Conservation (phyloP, 2,797 vertebrate genomes). For the Pitangus sulphuratus region DNA sequence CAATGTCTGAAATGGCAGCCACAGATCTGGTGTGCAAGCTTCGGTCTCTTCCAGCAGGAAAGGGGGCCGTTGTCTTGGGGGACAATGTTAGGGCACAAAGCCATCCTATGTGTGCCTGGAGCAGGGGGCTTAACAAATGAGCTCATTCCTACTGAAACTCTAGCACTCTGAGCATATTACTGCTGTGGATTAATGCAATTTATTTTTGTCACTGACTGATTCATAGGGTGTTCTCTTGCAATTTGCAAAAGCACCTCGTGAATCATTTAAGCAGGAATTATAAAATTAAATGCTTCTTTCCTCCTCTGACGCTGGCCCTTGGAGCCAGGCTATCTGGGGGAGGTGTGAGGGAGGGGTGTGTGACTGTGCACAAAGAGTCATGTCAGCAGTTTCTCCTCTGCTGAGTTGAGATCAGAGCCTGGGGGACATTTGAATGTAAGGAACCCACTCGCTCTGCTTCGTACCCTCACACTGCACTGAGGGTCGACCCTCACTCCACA, state of each 20-base stretch:
- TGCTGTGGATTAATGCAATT: slow-evolving; percentile 44
- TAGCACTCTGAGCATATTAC: slow-evolving; percentile 25
- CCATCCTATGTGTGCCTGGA: neutral
- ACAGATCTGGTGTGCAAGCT: neutral
- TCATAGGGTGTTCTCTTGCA: slow-evolving; percentile 65
- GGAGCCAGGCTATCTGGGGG: slow-evolving; percentile 46
- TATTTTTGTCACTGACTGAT: slow-evolving; percentile 62
- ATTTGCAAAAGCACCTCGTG: slow-evolving; percentile 48
- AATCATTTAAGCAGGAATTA: slow-evolving; percentile 49
- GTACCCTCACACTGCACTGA: rapidly evolving
- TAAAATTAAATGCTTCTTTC: slow-evolving; percentile 42
- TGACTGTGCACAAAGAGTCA: neutral
- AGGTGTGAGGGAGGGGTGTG: slow-evolving; percentile 45
- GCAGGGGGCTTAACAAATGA: slow-evolving; percentile 30
- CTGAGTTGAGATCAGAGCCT: neutral
- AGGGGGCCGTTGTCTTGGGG: neutral
- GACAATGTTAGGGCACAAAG: slow-evolving; percentile 3
- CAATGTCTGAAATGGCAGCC: neutral
- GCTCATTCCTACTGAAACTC: slow-evolving; percentile 56
- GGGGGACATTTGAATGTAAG: neutral
- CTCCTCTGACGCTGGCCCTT: slow-evolving; percentile 16
- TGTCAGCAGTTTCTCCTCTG: slow-evolving; percentile 23
- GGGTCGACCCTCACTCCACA: neutral
- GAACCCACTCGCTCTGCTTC: neutral
- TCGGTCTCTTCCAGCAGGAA: neutral